Evolutionary conservation across 2,888 invertebrate genomes (phyloP), one percentile per base, ranked within the genome.

Genomic region (Ichneumoninae sp.): DNA sequence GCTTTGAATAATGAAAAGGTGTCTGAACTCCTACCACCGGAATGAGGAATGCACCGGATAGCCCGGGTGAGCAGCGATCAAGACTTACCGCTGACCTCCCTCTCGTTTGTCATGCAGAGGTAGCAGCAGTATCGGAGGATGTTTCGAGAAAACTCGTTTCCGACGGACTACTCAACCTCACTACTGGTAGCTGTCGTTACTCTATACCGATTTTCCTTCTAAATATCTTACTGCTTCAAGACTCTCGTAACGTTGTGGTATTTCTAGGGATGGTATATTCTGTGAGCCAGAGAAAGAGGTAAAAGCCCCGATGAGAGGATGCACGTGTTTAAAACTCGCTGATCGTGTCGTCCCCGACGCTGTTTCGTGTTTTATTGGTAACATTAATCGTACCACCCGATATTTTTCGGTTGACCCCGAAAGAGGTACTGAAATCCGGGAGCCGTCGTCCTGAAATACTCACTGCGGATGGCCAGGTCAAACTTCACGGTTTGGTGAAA

Each of bases 1-100:
- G 87, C 89, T 88, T 88, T 91, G 90, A 92, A 91, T 92, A 91
- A 91, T 90, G 89, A 90, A 91, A 87, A 89, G 87, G 83, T 76
- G 83, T 86, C 57, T 57, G 57, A 57, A 26, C 82, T 85, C 82
- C 86, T 86, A 80, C 75, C 86, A 79, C 68, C 40, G 81, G 80
- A 76, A 80, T 84, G 86, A 71, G 78, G 57, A 66, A 62, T 69
- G 57, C 77, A 72, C 36, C 80, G 57, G 66, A 7, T 33, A 65
- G 70, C 60, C 33, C 66, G 54, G 57, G 77, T 57, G 72, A 66
- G 74, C 44, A 74, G 62, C 74, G 77, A 71, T 54, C 69, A 69
- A 78, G 79, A 65, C 68, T 66, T 60, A 80, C 60, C 60, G 65
- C 19, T 47, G 33, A 60, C 19, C 69, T 44, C 19, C 62, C 36